Percentiles rank a stretch among this genome's conserved stretches.
phyloP scores from a whole-genome alignment of 2,113 vertebrate species.

The Cephalopholis sonnerati region DNA sequence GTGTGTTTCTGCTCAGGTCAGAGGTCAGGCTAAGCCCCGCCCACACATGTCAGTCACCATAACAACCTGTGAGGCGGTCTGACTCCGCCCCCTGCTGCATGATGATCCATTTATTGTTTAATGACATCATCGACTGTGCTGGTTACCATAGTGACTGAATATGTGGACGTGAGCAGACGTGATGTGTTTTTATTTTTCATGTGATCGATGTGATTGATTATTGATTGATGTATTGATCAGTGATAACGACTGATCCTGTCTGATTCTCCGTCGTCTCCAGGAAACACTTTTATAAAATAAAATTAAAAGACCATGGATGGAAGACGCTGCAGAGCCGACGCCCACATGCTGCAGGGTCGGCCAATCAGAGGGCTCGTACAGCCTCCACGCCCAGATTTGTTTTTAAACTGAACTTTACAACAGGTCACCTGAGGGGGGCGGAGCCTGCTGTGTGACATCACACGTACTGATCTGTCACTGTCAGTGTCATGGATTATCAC shows the following conservation, averaged over 20 bases:
- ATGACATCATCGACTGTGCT: slow-evolving; percentile 6
- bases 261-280: too few relatives aligned
- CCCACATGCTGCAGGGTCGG: too few relatives aligned
- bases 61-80: too few relatives aligned
- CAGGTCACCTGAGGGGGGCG: not conserved
- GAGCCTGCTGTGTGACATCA: not conserved
- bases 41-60: slow-evolving; percentile 9
- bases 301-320: too few relatives aligned
- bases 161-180: not conserved
- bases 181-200: not conserved
- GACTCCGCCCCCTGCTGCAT: not conserved
- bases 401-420: too few relatives aligned
- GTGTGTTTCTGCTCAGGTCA: slow-evolving; percentile 16
- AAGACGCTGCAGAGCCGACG: too few relatives aligned
- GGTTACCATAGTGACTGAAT: slow-evolving; percentile 19
- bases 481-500: too few relatives aligned
- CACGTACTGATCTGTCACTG: too few relatives aligned
- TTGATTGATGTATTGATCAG: slow-evolving; percentile 3
- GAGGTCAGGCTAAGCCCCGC: not conserved
- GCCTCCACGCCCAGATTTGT: too few relatives aligned
- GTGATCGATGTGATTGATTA: not conserved
- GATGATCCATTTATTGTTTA: not conserved
- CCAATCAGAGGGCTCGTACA: too few relatives aligned
- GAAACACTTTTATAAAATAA: too few relatives aligned
- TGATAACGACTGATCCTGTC: too few relatives aligned